phyloP scores from a whole-genome alignment of 2,888 invertebrate genomes.

The Volucella bombylans region DNA sequence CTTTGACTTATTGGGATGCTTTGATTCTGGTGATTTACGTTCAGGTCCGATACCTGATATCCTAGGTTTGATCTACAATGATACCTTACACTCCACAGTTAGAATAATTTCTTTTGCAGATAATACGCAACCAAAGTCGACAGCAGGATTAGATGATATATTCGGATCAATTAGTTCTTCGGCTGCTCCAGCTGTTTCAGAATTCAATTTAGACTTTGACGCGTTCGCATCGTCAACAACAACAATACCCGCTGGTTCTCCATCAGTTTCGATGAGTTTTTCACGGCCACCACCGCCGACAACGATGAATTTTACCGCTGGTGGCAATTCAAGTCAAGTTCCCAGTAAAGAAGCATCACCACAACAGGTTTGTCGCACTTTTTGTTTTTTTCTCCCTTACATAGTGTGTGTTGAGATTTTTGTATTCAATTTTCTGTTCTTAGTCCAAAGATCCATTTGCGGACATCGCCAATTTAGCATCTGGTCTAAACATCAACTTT shows the following conservation, averaged over 20 bases:
- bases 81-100: background rate
- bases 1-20: slow-evolving; percentile 85
- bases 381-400: background rate
- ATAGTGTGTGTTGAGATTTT: background rate
- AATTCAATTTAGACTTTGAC: slow-evolving; percentile 77
- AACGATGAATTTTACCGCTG: slow-evolving; percentile 71
- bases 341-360: slow-evolving; percentile 83
- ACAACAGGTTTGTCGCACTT: slow-evolving; percentile 81
- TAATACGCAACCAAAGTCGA: slow-evolving; percentile 76
- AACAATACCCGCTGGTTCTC: slow-evolving; percentile 42
- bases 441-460: slow-evolving; percentile 87
- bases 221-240: slow-evolving; percentile 74
- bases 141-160: slow-evolving; percentile 85
- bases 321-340: slow-evolving; percentile 65
- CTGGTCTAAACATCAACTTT: slow-evolving; percentile 81
- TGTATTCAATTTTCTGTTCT: slow-evolving; percentile 23
- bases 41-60: slow-evolving; percentile 81
- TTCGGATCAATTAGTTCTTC: slow-evolving; percentile 83
- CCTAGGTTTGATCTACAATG: slow-evolving; percentile 70
- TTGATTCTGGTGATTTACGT: slow-evolving; percentile 80
- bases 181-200: slow-evolving; percentile 63
- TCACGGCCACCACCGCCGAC: slow-evolving; percentile 73
- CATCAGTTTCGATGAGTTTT: slow-evolving; percentile 51
- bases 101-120: slow-evolving; percentile 55
- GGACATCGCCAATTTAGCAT: slow-evolving; percentile 85